Base-by-base conservation (phyloP, 2,888 invertebrate genomes). In the Sminthurinus aureus region DNA sequence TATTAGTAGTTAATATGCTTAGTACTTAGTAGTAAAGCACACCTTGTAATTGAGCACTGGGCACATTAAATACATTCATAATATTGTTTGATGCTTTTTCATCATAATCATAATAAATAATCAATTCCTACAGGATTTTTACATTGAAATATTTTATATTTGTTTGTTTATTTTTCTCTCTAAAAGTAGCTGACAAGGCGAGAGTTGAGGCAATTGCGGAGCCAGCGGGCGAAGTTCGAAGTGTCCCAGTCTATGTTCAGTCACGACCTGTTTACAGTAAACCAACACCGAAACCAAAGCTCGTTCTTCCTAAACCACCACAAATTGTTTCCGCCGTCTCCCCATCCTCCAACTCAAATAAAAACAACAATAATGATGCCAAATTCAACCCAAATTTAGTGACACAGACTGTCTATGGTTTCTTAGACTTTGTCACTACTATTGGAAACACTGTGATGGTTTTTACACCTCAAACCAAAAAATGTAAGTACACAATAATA, bases 361-460 rank as follows among this genome's bases (percentile, higher is more conserved):
- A 18, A 26, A 26, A 69, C 81, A 66, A 50, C 18, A 38, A 79
- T 18, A 15, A 76, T 75, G 38, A 26, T 26, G 20, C 20, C 12
- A 15, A 73, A 50, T 24, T 78, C 0, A 81, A 88, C 82, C 87
- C 88, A 3, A 88, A 89, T 24, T 92, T 93, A 87, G 92, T 95
- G 86, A 97, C 97, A 24, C 96, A 97, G 91, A 97, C 97, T 0
- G 97, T 97, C 78, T 97, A 97, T 89, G 97, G 97, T 82, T 97
- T 97, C 91, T 91, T 97, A 88, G 97, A 97, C 91, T 97, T 97
- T 91, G 96, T 96, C 80, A 97, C 97, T 0, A 97, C 96, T 4
- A 96, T 97, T 89, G 97, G 96, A 85, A 96, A 96, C 90, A 97
- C 97, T 18, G 95, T 97, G 81, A 97, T 97, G 96, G 94, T 97